Evolutionary conservation across 2,888 invertebrate species (phyloP).

Genomic region (Quadriops clusia): DNA sequence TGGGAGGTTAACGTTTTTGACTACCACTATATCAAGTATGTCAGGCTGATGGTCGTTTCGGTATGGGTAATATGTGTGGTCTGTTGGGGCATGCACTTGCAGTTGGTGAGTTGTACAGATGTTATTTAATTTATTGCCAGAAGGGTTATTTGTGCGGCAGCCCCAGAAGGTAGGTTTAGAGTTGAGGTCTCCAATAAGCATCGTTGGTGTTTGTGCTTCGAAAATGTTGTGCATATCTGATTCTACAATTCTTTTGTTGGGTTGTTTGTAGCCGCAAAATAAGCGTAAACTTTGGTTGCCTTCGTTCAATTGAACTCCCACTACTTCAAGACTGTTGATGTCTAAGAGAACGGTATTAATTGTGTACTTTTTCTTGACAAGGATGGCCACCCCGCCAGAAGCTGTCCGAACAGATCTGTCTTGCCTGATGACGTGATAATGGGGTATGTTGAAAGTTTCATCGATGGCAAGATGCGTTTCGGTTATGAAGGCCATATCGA

Average conservation of each 20-base stretch:
- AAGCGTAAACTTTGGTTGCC: background rate
- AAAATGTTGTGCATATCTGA: background rate
- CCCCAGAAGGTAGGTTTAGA: constrained; percentile 4
- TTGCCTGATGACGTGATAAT: constrained; percentile 1
- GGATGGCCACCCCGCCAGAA: constrained; percentile 2
- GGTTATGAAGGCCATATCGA: constrained; percentile 9
- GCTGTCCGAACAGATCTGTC: constrained; percentile 3
- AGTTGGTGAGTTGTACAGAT: background rate
- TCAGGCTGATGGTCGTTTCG: constrained; percentile 4
- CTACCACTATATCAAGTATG: constrained; percentile 3
- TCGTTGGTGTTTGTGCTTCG: background rate
- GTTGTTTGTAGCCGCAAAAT: constrained; percentile 5
- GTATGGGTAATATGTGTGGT: constrained; percentile 5
- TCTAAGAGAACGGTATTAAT: background rate
- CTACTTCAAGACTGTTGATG: background rate
- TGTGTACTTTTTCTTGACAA: background rate
- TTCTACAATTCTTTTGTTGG: constrained; percentile 4
- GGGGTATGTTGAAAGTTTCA: constrained; percentile 5
- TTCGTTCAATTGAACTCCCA: background rate
- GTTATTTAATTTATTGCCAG: background rate
- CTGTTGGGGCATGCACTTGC: background rate
- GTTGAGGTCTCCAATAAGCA: constrained; percentile 5
- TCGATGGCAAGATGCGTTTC: constrained; percentile 7
- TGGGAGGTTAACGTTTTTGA: constrained; percentile 2
- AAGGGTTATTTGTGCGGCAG: constrained; percentile 3